Percentiles rank a stretch among this genome's conserved stretches.
Conservation (phyloP, 2,797 vertebrate genomes). For the Galaxias olidus region DNA sequence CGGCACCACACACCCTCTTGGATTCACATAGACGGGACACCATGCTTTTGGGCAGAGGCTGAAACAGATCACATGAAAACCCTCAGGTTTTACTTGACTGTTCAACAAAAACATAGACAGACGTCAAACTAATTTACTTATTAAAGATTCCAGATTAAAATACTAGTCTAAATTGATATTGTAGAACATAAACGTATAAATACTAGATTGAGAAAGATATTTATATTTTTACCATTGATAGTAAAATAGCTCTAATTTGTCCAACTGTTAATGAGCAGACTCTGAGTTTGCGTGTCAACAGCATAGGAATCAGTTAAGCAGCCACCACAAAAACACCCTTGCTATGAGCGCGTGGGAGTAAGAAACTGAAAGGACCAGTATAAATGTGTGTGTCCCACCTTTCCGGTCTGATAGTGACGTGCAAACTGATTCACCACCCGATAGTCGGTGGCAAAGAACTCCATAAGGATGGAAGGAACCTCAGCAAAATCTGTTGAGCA, state of each 20-base stretch:
- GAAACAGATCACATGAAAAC: background rate
- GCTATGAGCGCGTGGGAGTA: background rate
- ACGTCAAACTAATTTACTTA: too few relatives aligned
- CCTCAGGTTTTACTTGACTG: too few relatives aligned
- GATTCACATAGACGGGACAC: conserved; percentile 86
- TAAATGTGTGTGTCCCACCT: conserved; percentile 68
- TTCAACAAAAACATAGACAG: too few relatives aligned
- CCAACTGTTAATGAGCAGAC: too few relatives aligned
- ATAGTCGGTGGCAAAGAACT: conserved; percentile 87
- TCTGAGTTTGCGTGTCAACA: too few relatives aligned
- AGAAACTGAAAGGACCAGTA: too few relatives aligned
- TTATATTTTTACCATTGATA: too few relatives aligned
- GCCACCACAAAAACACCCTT: background rate
- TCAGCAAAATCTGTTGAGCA: conserved; percentile 89
- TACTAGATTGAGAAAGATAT: too few relatives aligned
- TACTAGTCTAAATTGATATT: too few relatives aligned
- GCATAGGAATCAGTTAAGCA: background rate
- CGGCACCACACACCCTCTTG: conserved; percentile 86
- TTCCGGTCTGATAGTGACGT: conserved; percentile 84
- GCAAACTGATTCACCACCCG: conserved; percentile 86
- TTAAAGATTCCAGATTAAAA: too few relatives aligned
- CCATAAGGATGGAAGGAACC: conserved; percentile 88
- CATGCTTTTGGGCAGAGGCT: conserved; percentile 83
- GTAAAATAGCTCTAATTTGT: too few relatives aligned
- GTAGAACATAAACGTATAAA: too few relatives aligned